Percentiles rank a stretch among this genome's conserved stretches.
phyloP scores from a whole-genome alignment of 2,888 invertebrate genomes.

The Cosmorhoe ocellata region DNA sequence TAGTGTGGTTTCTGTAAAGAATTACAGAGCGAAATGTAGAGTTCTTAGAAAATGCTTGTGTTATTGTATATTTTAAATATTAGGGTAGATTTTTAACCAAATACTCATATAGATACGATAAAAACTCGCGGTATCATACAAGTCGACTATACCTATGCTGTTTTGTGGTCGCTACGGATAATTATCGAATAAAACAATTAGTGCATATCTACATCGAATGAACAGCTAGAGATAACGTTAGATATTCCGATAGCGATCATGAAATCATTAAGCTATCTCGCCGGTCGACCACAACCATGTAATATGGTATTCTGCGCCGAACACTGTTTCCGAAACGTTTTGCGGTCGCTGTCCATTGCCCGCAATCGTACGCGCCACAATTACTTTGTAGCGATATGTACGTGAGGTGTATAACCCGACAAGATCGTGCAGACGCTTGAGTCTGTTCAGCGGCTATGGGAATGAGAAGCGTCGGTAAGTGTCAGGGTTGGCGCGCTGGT shows the following conservation, averaged over 20 bases:
- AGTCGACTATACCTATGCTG: slow-evolving; percentile 5
- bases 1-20: not conserved
- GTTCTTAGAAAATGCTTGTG: too few relatives aligned
- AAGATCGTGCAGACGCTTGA: slow-evolving; percentile 42
- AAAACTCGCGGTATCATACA: too few relatives aligned
- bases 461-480: slow-evolving; percentile 35
- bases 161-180: slow-evolving; percentile 34
- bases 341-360: slow-evolving; percentile 66
- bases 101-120: too few relatives aligned
- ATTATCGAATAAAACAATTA: slow-evolving; percentile 48
- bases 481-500: slow-evolving; percentile 64
- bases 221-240: slow-evolving; percentile 50
- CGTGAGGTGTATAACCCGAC: slow-evolving; percentile 50
- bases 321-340: slow-evolving; percentile 61
- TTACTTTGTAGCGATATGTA: slow-evolving; percentile 44
- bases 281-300: slow-evolving; percentile 50
- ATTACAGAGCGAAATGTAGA: too few relatives aligned
- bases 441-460: slow-evolving; percentile 24
- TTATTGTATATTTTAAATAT: too few relatives aligned
- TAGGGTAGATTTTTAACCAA: too few relatives aligned
- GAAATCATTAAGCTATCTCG: slow-evolving; percentile 63
- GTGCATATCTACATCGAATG: slow-evolving; percentile 41
- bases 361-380: slow-evolving; percentile 59
- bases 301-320: slow-evolving; percentile 14
- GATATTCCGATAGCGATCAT: slow-evolving; percentile 45